phyloP scores from a whole-genome alignment of 2,888 invertebrate species.

The Harpalus rubripes region DNA sequence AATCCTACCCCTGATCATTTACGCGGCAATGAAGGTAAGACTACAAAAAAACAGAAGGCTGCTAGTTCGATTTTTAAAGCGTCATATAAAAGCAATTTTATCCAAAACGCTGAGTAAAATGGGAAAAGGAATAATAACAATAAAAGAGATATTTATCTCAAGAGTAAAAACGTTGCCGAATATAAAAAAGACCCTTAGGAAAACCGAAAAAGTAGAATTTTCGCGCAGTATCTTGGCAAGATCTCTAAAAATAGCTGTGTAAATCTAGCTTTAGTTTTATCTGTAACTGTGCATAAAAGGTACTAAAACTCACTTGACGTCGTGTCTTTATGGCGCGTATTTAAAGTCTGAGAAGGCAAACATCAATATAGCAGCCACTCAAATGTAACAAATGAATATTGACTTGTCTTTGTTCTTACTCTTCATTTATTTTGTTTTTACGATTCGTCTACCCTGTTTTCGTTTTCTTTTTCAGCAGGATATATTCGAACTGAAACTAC shows the following conservation, averaged over 20 bases:
- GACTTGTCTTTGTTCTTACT: slow-evolving; percentile 39
- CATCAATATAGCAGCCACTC: slow-evolving; percentile 39
- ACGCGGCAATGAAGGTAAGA: slow-evolving; percentile 31
- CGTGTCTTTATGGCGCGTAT: slow-evolving; percentile 55
- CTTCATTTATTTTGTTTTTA: slow-evolving; percentile 45
- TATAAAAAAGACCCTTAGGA: slow-evolving; percentile 57
- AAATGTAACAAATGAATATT: slow-evolving; percentile 48
- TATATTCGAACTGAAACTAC: slow-evolving; percentile 8
- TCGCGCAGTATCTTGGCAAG: slow-evolving; percentile 22
- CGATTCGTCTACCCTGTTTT: slow-evolving; percentile 20
- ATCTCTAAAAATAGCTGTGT: slow-evolving; percentile 60
- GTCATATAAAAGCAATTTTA: slow-evolving; percentile 53
- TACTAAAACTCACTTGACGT: slow-evolving; percentile 56
- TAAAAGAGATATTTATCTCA: slow-evolving; percentile 65
- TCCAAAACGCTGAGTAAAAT: slow-evolving; percentile 56
- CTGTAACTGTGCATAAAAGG: slow-evolving; percentile 48
- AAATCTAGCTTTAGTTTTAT: slow-evolving; percentile 65
- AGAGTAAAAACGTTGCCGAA: slow-evolving; percentile 53
- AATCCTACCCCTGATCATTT: too few species aligned
- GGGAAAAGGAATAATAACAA: slow-evolving; percentile 59
- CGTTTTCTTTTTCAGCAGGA: slow-evolving; percentile 5
- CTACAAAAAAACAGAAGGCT: slow-evolving; percentile 24
- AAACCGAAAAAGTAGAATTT: slow-evolving; percentile 50
- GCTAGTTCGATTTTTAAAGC: slow-evolving; percentile 41
- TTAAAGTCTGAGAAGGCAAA: slow-evolving; percentile 46